Percentiles rank a stretch among this genome's conserved stretches.
phyloP scores from a whole-genome alignment of 1,140 invertebrate genomes.

The Ylistrum balloti region DNA sequence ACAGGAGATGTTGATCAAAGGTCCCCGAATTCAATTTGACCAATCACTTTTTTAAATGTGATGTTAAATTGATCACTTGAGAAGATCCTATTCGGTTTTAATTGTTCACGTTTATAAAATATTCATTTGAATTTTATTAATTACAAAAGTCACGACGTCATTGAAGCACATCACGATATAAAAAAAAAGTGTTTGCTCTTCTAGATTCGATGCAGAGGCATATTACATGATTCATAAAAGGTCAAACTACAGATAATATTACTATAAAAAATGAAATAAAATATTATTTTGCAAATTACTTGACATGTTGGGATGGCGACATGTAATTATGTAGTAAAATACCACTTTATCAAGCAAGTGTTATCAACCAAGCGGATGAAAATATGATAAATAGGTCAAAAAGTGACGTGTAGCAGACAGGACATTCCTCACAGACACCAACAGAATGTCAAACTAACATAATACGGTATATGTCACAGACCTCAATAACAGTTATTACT shows the following conservation, averaged over 20 bases:
- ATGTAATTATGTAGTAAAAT: neutral
- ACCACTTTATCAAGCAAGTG: neutral
- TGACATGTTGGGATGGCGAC: neutral
- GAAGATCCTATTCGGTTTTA: neutral
- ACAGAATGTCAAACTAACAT: neutral
- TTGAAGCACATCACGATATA: neutral
- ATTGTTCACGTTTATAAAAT: neutral
- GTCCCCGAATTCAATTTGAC: neutral
- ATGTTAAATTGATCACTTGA: neutral
- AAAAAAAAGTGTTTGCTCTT: neutral
- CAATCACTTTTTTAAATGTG: neutral
- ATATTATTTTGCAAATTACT: slow-evolving; percentile 1
- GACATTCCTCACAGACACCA: neutral
- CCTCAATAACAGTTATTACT: neutral
- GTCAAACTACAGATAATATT: neutral
- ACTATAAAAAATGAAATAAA: neutral
- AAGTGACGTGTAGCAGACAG: neutral
- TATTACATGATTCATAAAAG: neutral
- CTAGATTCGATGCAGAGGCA: neutral
- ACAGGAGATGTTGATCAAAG: neutral
- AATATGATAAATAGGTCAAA: neutral
- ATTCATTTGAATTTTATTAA: neutral
- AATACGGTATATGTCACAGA: neutral
- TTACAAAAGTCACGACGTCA: neutral
- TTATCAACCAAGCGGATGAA: neutral